These are phyloP conservation scores for Habrosyne pyritoides DNA, from an alignment of 2,888 invertebrate species.

Conservation along the genomic window DNA sequence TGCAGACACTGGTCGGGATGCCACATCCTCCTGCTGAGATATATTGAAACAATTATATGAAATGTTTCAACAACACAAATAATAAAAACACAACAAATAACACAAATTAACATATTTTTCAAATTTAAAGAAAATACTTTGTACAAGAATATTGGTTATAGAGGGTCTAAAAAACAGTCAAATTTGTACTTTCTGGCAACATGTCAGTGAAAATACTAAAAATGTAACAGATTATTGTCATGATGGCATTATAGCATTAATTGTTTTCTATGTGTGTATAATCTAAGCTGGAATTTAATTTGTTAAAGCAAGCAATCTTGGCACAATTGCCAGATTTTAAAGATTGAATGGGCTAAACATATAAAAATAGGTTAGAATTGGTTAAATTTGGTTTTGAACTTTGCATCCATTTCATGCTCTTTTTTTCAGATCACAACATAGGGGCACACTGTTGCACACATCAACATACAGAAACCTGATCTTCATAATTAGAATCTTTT, in stretches of 20 bases:
- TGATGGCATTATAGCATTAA: neutral
- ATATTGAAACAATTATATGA: conserved; percentile 13
- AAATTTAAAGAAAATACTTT: neutral
- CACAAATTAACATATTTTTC: neutral
- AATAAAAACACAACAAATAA: neutral
- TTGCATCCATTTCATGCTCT: conserved; percentile 58
- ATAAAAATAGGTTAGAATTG: conserved; percentile 33
- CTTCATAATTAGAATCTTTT: conserved; percentile 52
- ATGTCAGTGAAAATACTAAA: neutral
- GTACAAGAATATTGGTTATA: neutral
- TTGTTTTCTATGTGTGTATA: conserved; percentile 13
- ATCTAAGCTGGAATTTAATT: conserved; percentile 27
- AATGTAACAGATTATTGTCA: neutral
- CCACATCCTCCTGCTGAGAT: conserved; percentile 68
- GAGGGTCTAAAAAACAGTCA: neutral
- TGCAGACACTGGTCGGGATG: conserved; percentile 74
- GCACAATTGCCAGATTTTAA: conserved; percentile 27
- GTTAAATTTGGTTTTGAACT: conserved; percentile 25
- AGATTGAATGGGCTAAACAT: conserved; percentile 20
- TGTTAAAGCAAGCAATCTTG: conserved; percentile 36
- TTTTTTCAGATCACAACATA: conserved; percentile 51
- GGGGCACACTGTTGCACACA: conserved; percentile 62
- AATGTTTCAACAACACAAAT: neutral
- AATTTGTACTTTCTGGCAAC: neutral
- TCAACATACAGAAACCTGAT: conserved; percentile 71